phyloP scores from a whole-genome alignment of 2,888 invertebrate genomes.

The Aelia acuminata region DNA sequence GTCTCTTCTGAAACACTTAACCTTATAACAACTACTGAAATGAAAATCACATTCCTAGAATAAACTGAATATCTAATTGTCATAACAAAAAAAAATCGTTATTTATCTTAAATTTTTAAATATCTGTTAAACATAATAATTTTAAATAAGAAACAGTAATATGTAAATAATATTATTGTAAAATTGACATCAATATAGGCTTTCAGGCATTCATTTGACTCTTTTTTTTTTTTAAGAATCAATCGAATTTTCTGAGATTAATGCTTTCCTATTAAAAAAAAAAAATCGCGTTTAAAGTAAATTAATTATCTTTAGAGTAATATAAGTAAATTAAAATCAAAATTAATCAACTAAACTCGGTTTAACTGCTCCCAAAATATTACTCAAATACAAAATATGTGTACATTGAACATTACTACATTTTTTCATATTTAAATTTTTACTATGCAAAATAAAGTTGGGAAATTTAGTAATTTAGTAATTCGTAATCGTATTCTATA shows the following conservation, averaged over 20 bases:
- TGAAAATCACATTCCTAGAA: conserved; percentile 22
- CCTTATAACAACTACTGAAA: conserved; percentile 58
- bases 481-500: too few species aligned
- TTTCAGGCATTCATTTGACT: conserved; percentile 50
- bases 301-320: too few species aligned
- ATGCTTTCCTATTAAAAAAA: neutral
- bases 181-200: neutral
- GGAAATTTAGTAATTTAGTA: too few species aligned
- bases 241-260: conserved; percentile 17
- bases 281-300: too few species aligned
- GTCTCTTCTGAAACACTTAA: conserved; percentile 63
- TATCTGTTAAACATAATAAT: too few species aligned
- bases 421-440: too few species aligned
- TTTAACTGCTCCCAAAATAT: too few species aligned
- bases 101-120: neutral
- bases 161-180: neutral
- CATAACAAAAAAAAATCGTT: neutral
- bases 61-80: neutral
- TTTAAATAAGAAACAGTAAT: neutral
- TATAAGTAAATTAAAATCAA: too few species aligned
- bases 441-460: too few species aligned
- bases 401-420: too few species aligned
- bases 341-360: too few species aligned
- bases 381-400: too few species aligned
- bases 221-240: neutral